A percentile compares a stretch with the other conserved stretches of the same genome.
phyloP scores from a whole-genome alignment of 1,140 invertebrate species.

The Protaetia brevitarsis region DNA sequence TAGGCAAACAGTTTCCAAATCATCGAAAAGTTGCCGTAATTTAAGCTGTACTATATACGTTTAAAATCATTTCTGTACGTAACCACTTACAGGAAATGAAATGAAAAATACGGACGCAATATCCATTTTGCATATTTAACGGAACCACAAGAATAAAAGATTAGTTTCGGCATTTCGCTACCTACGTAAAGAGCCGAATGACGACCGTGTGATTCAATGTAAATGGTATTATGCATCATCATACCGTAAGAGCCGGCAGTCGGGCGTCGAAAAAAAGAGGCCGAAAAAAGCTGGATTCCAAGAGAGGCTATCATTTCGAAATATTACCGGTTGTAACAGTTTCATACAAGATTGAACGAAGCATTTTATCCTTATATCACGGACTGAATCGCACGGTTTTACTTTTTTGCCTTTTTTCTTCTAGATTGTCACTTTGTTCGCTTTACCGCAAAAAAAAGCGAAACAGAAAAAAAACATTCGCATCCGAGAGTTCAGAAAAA shows the following conservation, averaged over 20 bases:
- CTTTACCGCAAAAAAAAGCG: no score
- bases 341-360: conserved; percentile 10
- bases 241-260: background rate
- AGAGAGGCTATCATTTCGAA: background rate
- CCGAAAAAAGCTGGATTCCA: background rate
- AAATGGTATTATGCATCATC: conserved; percentile 16
- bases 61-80: background rate
- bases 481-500: no score
- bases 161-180: background rate
- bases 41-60: no score
- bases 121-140: background rate
- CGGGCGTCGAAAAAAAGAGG: background rate
- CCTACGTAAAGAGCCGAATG: background rate
- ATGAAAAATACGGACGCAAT: background rate
- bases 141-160: background rate
- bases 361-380: conserved; percentile 6
- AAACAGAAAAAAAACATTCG: no score
- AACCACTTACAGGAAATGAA: background rate
- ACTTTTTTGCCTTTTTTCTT: background rate
- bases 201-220: background rate
- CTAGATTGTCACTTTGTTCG: background rate
- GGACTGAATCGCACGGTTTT: background rate
- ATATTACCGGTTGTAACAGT: conserved; percentile 16
- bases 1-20: no score
- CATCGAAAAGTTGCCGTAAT: no score